Conservation (phyloP, 2,113 vertebrate species). For the Raja brachyura region DNA sequence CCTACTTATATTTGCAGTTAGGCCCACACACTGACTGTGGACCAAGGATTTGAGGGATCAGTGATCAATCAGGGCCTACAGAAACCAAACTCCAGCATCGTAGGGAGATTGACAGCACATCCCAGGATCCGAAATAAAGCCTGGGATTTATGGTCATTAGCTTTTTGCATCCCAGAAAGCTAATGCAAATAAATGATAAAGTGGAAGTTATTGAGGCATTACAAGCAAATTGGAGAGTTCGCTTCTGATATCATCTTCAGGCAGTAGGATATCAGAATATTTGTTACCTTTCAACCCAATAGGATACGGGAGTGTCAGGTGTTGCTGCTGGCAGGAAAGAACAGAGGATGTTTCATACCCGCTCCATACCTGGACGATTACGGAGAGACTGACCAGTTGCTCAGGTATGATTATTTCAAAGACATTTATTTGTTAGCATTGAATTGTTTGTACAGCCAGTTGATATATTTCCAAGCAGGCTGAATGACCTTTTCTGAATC, state of each 20-base stretch:
- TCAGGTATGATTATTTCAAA: conserved; percentile 64
- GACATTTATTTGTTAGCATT: not conserved
- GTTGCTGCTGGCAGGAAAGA: conserved; percentile 84
- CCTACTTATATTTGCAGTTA: not conserved
- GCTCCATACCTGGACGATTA: conserved; percentile 96
- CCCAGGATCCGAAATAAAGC: no score
- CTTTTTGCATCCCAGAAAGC: no score
- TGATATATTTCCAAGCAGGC: not conserved
- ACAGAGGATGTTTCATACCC: conserved; percentile 81
- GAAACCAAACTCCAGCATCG: not conserved
- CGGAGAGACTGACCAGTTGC: conserved; percentile 89
- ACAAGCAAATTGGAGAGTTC: no score
- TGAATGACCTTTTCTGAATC: not conserved
- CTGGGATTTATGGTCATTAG: no score
- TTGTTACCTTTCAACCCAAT: conserved; percentile 40
- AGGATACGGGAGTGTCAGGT: conserved; percentile 94
- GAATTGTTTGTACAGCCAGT: not conserved
- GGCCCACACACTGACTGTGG: not conserved
- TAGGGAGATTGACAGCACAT: no score
- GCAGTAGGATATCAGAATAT: not conserved
- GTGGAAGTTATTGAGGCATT: no score
- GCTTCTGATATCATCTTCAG: no score
- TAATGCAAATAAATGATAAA: no score
- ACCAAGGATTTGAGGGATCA: not conserved
- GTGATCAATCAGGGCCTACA: not conserved